Base-by-base conservation (phyloP, 2,113 vertebrate species). In the Lutjanus erythropterus region DNA sequence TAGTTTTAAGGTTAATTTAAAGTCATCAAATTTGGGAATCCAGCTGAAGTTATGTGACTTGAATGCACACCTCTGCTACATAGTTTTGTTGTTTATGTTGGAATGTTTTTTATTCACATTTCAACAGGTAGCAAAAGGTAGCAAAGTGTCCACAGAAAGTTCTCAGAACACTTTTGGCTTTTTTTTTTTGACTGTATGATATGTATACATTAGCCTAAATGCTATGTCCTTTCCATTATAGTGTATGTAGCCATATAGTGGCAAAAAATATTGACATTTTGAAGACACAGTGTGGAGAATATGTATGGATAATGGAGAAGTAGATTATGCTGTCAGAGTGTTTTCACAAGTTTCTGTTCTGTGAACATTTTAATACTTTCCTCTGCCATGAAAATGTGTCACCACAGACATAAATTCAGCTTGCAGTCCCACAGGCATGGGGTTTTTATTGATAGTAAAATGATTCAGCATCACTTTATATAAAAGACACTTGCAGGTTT, bases 401-500 rank as follows among this genome's bases (percentile, higher is more conserved):
- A 25, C 46, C 12, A 35, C 11, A 1, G 37, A 73, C 21, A 59
- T 39, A 31, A 3, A 33, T 55, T 19, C 53, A 25, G 33, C 53
- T 64, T 72, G 61, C 19, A 68, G 16, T 6, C 11, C 31, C 8
- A 12, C 42, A 35, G 21, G 16, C 18, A 4, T 27, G 27, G 2
- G 23, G 33, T 71, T 42, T 52, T 44, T n/a, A n/a, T n/a, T 70
- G 23, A 61, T 6, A 21, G 50, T 41, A 41, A 70, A 71, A 66
- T 33, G 21, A 65, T 2, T 9, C 27, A 76, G 23, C 47, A 29
- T 69, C 41, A 55, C 47, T 80, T 65, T 52, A 53, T 69, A 69
- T 81, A 33, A 64, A 49, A 50, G 56, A 42, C 55, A 55, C 46
- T 46, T 41, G 42, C 16, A 3, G 72, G 47, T 47, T 77, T 72